These are phyloP conservation scores for Coryphaenoides rupestris DNA, from an alignment of 2,113 vertebrate genomes.

Conservation along the genomic window DNA sequence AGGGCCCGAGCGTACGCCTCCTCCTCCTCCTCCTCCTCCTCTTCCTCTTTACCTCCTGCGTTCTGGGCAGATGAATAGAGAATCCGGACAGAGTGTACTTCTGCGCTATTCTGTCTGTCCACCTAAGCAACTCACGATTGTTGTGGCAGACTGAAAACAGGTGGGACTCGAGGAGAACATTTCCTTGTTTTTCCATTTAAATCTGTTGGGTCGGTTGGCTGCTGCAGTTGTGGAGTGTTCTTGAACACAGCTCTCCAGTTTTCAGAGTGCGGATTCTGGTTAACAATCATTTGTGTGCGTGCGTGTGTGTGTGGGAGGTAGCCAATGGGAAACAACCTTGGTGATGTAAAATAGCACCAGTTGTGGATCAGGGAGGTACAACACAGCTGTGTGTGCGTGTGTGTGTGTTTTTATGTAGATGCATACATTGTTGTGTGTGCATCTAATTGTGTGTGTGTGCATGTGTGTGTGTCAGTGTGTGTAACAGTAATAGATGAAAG, in stretches of 20 bases:
- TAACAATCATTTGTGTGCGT: background rate
- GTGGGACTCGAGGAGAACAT: no score
- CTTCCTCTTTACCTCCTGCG: no score
- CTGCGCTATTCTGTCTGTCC: no score
- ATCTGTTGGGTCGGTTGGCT: background rate
- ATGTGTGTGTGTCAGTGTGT: background rate
- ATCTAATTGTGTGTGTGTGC: background rate
- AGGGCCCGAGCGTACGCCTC: no score
- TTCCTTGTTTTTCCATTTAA: background rate
- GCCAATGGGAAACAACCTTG: background rate
- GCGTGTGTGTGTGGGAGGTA: background rate
- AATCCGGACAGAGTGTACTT: no score
- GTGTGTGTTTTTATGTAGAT: background rate
- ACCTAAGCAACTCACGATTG: no score
- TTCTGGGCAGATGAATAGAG: no score
- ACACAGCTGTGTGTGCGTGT: background rate
- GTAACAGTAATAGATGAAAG: background rate
- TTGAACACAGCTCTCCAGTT: background rate
- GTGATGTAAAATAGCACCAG: background rate
- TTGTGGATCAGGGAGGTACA: background rate
- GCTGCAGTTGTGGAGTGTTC: background rate
- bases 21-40: no score
- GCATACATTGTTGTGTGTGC: background rate
- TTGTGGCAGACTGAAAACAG: no score
- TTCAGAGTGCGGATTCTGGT: background rate